Evolutionary conservation across 1,140 invertebrate genomes (phyloP).

Genomic region (Macrostomum lignano): DNA sequence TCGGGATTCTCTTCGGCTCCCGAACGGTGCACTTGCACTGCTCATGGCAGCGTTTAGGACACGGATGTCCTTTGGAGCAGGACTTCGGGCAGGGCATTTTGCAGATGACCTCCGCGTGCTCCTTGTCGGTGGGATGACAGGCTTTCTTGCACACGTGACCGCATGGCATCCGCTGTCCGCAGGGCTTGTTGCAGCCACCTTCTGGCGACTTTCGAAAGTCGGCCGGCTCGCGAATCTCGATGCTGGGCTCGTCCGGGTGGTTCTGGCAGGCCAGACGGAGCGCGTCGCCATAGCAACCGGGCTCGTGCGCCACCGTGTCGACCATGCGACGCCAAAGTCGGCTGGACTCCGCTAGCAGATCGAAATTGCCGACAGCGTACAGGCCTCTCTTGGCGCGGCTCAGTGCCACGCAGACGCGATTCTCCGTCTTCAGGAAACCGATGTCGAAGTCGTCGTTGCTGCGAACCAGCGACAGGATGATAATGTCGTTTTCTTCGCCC

Average conservation of each 20-base stretch:
- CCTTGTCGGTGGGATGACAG: conserved; percentile 12
- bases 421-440: conserved; percentile 10
- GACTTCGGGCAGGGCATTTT: conserved; percentile 13
- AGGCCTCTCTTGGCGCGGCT: conserved; percentile 10
- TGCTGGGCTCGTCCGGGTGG: conserved; percentile 8
- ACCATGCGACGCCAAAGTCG: conserved; percentile 15
- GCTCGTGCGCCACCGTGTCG: conserved; percentile 8
- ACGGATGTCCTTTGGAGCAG: conserved; percentile 12
- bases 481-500: conserved; percentile 13
- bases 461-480: conserved; percentile 12
- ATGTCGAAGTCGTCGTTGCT: conserved; percentile 10
- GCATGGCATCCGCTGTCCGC: background rate
- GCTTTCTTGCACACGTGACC: background rate
- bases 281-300: too few species aligned
- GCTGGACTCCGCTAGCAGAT: conserved; percentile 1
- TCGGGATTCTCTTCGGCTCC: conserved; percentile 6
- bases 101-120: conserved; percentile 15
- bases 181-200: conserved; percentile 13
- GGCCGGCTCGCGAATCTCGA: conserved; percentile 9
- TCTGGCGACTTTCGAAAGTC: conserved; percentile 24
- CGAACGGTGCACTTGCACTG: conserved; percentile 11
- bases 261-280: conserved; percentile 6
- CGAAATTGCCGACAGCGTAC: conserved; percentile 10
- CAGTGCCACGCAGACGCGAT: conserved; percentile 10
- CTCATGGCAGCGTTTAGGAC: conserved; percentile 10